Evolutionary conservation across 2,888 invertebrate species (phyloP).

Genomic region (Melanostoma scalare): DNA sequence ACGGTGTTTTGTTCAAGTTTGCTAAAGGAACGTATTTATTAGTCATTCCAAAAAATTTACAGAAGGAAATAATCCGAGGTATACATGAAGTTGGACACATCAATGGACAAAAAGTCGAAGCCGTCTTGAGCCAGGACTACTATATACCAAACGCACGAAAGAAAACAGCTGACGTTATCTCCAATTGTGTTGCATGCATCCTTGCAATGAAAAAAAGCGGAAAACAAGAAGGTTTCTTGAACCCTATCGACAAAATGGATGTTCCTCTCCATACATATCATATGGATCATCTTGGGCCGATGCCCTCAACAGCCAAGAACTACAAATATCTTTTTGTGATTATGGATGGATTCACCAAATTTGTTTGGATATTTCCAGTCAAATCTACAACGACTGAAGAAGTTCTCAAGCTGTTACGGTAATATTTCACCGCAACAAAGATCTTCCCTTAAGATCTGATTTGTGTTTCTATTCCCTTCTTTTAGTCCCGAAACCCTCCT

Average conservation of each 20-base stretch:
- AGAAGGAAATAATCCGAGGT: conserved; percentile 21
- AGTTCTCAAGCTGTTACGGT: no score
- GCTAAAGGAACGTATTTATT: conserved; percentile 46
- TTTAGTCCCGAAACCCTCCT: no score
- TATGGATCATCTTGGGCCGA: conserved; percentile 78
- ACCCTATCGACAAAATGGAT: conserved; percentile 76
- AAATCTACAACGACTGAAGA: conserved; percentile 76
- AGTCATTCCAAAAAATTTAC: conserved; percentile 26
- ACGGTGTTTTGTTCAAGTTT: conserved; percentile 34
- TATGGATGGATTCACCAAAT: conserved; percentile 78
- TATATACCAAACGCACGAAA: conserved; percentile 15
- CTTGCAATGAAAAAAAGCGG: conserved; percentile 69
- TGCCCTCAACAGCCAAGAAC: conserved; percentile 75
- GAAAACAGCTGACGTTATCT: conserved; percentile 32
- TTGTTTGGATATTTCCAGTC: conserved; percentile 77
- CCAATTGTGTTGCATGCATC: conserved; percentile 55
- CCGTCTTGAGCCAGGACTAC: conserved; percentile 31
- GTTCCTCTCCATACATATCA: conserved; percentile 76
- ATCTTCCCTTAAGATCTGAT: no score
- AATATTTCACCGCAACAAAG: no score
- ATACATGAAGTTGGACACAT: conserved; percentile 32
- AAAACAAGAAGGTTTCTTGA: conserved; percentile 77
- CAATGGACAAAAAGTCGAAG: conserved; percentile 37
- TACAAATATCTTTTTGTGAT: conserved; percentile 77
- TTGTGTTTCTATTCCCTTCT: no score